These are phyloP conservation scores for Dicyrtoma fusca DNA, from an alignment of 2,888 invertebrate species.

Conservation along the genomic window DNA sequence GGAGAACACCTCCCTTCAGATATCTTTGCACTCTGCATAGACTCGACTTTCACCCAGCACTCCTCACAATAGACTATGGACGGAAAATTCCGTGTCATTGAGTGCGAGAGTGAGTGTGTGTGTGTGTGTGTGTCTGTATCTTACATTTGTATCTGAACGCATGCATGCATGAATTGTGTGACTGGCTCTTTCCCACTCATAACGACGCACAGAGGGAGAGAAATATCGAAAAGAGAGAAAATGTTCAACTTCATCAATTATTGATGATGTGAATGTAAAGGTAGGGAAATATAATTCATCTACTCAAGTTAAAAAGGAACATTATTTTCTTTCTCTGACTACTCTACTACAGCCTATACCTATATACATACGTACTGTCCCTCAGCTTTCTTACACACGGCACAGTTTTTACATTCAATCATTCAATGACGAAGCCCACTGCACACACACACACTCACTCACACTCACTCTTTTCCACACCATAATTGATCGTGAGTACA, in stretches of 20 bases:
- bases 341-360: conserved; percentile 5
- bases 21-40: neutral
- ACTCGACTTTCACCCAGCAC: too few species aligned
- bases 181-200: neutral
- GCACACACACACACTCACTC: neutral
- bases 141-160: neutral
- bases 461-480: neutral
- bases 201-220: neutral
- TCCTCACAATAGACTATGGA: too few species aligned
- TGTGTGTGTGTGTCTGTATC: too few species aligned
- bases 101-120: too few species aligned
- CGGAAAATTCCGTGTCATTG: too few species aligned
- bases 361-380: too few species aligned
- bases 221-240: neutral
- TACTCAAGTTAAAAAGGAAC: conserved; percentile 24
- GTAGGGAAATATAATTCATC: conserved; percentile 41
- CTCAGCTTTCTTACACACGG: neutral
- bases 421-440: too few species aligned
- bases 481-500: neutral
- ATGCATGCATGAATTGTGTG: neutral
- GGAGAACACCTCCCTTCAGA: conserved; percentile 22
- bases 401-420: too few species aligned
- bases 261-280: conserved; percentile 43
- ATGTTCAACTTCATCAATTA: conserved; percentile 44
- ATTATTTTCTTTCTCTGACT: conserved; percentile 16